Percentiles rank a stretch among this genome's conserved stretches.
Evolutionary conservation across 53 echinoderm and acorn worm genomes (phyloP).

Genomic region (Zoroaster sp.): DNA sequence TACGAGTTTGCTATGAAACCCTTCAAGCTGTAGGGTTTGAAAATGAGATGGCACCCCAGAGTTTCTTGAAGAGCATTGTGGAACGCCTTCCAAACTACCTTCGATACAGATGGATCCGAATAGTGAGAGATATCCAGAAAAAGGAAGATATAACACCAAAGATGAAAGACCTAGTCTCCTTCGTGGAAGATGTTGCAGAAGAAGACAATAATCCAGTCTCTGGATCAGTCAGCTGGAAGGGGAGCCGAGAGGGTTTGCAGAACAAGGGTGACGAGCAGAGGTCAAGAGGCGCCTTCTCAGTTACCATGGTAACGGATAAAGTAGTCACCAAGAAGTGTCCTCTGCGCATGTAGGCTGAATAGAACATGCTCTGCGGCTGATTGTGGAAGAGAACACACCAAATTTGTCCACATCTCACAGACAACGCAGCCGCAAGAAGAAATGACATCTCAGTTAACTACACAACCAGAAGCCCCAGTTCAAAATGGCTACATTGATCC

Average conservation of each 20-base stretch:
- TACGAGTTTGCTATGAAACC: conserved; percentile 35
- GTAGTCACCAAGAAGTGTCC: too few species aligned
- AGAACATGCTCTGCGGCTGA: too few species aligned
- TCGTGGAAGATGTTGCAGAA: conserved; percentile 11
- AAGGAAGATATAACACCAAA: neutral
- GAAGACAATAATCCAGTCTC: neutral
- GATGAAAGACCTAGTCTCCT: neutral
- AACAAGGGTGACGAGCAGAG: too few species aligned
- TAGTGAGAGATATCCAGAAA: neutral
- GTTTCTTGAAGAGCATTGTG: too few species aligned
- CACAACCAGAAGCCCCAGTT: neutral
- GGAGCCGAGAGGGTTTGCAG: too few species aligned
- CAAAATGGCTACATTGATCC: neutral
- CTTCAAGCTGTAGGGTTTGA: too few species aligned
- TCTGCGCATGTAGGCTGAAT: conserved; percentile 22
- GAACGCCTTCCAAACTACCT: neutral
- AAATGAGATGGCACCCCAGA: conserved; percentile 8
- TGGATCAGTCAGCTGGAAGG: neutral
- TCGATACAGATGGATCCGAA: neutral
- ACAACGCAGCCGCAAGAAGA: neutral
- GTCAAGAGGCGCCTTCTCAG: neutral
- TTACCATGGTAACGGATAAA: too few species aligned
- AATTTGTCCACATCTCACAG: conserved; percentile 41
- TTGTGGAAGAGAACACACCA: conserved; percentile 66
- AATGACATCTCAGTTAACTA: neutral